Percentiles rank a stretch among this genome's conserved stretches.
Conservation (phyloP, 2,113 vertebrate genomes). For the Zosterops lateralis region DNA sequence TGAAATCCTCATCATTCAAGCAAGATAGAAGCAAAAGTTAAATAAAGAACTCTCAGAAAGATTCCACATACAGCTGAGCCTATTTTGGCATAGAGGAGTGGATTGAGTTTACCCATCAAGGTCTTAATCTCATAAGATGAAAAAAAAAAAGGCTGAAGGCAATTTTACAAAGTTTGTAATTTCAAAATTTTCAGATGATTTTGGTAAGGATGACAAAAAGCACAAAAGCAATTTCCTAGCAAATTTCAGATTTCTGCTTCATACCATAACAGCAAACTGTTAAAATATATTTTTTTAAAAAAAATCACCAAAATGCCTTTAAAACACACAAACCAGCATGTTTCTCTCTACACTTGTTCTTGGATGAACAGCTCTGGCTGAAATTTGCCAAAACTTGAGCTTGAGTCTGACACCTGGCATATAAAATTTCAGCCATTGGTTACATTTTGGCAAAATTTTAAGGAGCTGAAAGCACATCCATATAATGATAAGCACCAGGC, state of each 20-base stretch:
- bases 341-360: not conserved
- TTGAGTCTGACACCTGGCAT: not conserved
- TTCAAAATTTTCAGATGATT: not conserved
- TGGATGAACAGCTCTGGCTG: not conserved
- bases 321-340: not conserved
- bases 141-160: not conserved
- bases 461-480: not conserved
- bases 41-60: not conserved
- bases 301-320: not conserved
- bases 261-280: not conserved
- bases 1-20: not conserved
- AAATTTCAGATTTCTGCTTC: not conserved
- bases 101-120: not conserved
- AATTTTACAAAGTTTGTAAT: not conserved
- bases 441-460: not conserved
- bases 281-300: not conserved
- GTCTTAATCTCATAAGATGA: not conserved
- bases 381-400: not conserved
- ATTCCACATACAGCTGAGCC: not conserved
- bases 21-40: not conserved
- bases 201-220: not conserved
- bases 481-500: not conserved
- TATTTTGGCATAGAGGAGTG: not conserved
- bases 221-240: not conserved
- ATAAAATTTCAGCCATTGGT: not conserved